These are phyloP conservation scores for Apodemia mormo DNA, from an alignment of 2,888 invertebrate species.

Conservation along the genomic window DNA sequence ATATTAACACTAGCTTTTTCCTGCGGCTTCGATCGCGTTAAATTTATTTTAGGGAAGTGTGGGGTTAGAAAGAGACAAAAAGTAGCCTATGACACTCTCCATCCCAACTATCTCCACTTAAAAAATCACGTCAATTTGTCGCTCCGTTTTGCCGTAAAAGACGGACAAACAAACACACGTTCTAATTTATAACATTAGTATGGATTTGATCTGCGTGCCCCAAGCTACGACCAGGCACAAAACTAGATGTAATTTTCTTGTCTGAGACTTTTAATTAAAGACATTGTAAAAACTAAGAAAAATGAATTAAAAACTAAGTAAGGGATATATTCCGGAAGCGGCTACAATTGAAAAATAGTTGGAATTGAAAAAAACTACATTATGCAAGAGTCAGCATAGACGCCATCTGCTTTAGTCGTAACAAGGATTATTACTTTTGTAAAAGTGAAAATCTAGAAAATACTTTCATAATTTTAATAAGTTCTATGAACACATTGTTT, in stretches of 20 bases:
- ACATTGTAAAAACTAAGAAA: background rate
- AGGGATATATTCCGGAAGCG: slow-evolving; percentile 2
- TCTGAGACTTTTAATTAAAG: background rate
- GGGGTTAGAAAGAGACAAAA: no score
- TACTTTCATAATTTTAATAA: slow-evolving; percentile 19
- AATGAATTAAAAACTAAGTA: background rate
- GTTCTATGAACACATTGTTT: background rate
- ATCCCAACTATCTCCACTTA: no score
- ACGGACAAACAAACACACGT: no score
- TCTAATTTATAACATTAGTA: no score
- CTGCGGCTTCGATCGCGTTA: no score
- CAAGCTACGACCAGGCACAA: background rate
- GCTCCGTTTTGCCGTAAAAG: no score
- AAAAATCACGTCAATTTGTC: no score
- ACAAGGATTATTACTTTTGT: slow-evolving; percentile 61
- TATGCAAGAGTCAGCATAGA: slow-evolving; percentile 57
- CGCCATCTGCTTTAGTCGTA: slow-evolving; percentile 70
- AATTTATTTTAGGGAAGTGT: no score
- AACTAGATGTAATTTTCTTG: background rate
- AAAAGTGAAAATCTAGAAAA: slow-evolving; percentile 42
- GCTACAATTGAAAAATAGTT: slow-evolving; percentile 36
- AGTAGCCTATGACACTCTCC: no score
- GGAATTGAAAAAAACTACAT: slow-evolving; percentile 66
- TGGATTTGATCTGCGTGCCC: no score
- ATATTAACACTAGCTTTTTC: no score